Base-by-base conservation (phyloP, 1,140 invertebrate species). In the Araneus ventricosus region DNA sequence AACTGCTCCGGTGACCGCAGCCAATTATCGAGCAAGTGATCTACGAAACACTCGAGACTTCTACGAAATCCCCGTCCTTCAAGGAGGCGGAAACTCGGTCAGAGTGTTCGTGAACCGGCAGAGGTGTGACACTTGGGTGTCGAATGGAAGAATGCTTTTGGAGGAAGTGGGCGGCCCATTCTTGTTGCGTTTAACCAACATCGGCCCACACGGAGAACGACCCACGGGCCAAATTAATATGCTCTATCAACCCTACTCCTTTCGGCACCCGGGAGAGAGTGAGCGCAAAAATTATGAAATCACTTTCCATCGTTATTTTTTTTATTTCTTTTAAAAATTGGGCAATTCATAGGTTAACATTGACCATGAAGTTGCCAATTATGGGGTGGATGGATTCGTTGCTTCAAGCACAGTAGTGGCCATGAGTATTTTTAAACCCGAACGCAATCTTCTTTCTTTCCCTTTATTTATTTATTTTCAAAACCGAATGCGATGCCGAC, bases 101-200 rank as follows among this genome's bases (percentile, higher is more conserved):
- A 75, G 17, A 24, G 8, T 75, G 27, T 37, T 34, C 70, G 17
- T 20, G 59, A 63, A 63, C 59, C 22, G n/a, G 59, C 22, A 63
- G 30, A 75, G 70, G 70, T 75, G 27, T 20, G 70, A 75, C 10
- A 37, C 70, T 75, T 75, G 70, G 70, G 70, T 75, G 70, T 75
- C 70, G 45, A 75, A 34, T 75, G 30, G 70, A 75, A 34, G 70
- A 22, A 34, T 75, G 70, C 70, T 17, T 27, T 27, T 67, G 30
- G 70, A 34, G 4, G 3, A 20, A 20, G 59, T 63, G 59, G 59
- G 27, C 70, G 70, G 3, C 20, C 70, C 70, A 67, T 27, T 27
- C 30, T 37, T 34, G 30, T 75, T 63, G 59, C 59, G 59, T 63
- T 63, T 63, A 63, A 63, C 59, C 59, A 63, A 63, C 59, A 63